Percentiles rank a stretch among this genome's conserved stretches.
Evolutionary conservation across 1,140 invertebrate species (phyloP).

Genomic region (Cydia amplana): DNA sequence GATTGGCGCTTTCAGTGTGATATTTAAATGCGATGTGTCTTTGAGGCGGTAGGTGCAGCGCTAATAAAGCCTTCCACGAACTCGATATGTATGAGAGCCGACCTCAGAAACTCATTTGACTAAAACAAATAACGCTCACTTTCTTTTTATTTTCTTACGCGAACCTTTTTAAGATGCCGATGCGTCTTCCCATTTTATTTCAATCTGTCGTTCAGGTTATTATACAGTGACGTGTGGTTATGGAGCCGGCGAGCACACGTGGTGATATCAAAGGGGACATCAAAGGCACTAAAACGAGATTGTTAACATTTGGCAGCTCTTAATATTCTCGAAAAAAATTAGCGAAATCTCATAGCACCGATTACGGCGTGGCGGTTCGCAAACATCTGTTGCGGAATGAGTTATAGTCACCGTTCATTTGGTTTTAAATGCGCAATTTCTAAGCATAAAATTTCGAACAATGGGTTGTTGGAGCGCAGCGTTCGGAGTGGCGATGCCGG

Average conservation of each 20-base stretch:
- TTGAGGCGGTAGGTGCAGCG: constrained; percentile 56
- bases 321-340: constrained; percentile 4
- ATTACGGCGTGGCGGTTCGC: neutral
- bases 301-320: constrained; percentile 22
- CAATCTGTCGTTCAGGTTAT: constrained; percentile 54
- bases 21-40: constrained; percentile 70
- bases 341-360: constrained; percentile 5
- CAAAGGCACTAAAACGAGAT: constrained; percentile 29
- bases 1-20: constrained; percentile 74
- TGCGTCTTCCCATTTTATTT: constrained; percentile 56
- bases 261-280: constrained; percentile 30
- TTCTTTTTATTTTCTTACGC: constrained; percentile 62
- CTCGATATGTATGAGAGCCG: constrained; percentile 49
- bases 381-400: constrained; percentile 33
- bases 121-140: constrained; percentile 66
- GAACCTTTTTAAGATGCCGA: constrained; percentile 62
- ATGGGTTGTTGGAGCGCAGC: constrained; percentile 24
- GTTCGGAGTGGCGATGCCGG: neutral
- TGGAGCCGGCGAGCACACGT: constrained; percentile 10
- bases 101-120: constrained; percentile 73
- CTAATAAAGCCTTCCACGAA: constrained; percentile 67
- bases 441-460: constrained; percentile 35
- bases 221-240: constrained; percentile 12
- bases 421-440: constrained; percentile 31
- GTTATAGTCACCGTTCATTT: constrained; percentile 32